phyloP scores from a whole-genome alignment of 2,888 invertebrate species.

The Dicranocentrus wangi region DNA sequence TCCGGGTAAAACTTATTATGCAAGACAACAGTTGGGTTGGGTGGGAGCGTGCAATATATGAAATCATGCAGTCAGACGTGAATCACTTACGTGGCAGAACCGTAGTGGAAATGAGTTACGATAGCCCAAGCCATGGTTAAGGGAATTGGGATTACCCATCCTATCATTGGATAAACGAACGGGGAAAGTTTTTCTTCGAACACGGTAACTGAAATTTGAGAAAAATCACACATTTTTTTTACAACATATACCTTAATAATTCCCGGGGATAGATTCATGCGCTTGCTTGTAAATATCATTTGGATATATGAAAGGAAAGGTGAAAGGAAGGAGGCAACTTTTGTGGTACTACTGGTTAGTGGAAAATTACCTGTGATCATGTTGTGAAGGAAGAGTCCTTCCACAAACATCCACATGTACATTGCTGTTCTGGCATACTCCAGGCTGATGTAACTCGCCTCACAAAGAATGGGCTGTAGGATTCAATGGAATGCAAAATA shows the following conservation, averaged over 20 bases:
- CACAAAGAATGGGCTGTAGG: slow-evolving; percentile 85
- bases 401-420: slow-evolving; percentile 98
- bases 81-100: slow-evolving; percentile 76
- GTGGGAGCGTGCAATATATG: too few relatives aligned
- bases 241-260: too few relatives aligned
- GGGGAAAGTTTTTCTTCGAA: slow-evolving; percentile 82
- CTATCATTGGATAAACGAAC: slow-evolving; percentile 80
- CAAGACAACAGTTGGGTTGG: too few relatives aligned
- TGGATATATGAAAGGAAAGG: not conserved
- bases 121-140: slow-evolving; percentile 83
- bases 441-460: slow-evolving; percentile 84
- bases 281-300: not conserved
- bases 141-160: slow-evolving; percentile 84
- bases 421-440: slow-evolving; percentile 93
- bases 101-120: slow-evolving; percentile 78
- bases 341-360: too few relatives aligned
- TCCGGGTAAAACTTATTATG: too few relatives aligned
- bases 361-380: slow-evolving; percentile 82
- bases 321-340: not conserved
- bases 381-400: slow-evolving; percentile 91
- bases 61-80: too few relatives aligned
- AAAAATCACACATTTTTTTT: too few relatives aligned
- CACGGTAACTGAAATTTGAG: slow-evolving; percentile 77
- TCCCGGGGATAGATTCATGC: too few relatives aligned
- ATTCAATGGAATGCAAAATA: not conserved